phyloP scores from a whole-genome alignment of 2,797 vertebrate genomes.

The Epinephelus awoara region DNA sequence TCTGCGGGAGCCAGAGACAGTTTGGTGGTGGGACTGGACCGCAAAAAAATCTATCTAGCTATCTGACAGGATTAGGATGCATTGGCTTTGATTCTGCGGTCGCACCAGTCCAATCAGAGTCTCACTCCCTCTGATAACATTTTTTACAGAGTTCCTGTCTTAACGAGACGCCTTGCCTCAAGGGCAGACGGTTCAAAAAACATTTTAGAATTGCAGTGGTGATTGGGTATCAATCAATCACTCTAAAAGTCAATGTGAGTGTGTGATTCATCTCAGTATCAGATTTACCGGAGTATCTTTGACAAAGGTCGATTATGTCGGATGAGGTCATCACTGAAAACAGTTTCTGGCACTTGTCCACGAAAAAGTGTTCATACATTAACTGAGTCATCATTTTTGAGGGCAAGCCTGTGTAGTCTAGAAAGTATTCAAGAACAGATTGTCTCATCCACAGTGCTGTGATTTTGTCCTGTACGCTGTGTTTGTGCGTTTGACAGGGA shows the following conservation, averaged over 20 bases:
- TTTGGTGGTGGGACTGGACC: conserved; percentile 19
- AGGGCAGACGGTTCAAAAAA: conserved; percentile 14
- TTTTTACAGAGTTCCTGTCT: not conserved
- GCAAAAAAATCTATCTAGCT: conserved; percentile 17
- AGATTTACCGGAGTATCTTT: conserved; percentile 30
- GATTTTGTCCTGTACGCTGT: conserved; percentile 23
- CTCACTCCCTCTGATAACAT: not conserved
- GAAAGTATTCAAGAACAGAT: conserved; percentile 31
- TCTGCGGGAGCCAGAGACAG: conserved; percentile 57
- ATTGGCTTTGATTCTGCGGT: not conserved
- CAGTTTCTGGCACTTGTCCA: not conserved
- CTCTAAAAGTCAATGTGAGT: conserved; percentile 2
- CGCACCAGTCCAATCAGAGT: not conserved
- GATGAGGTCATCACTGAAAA: conserved; percentile 58
- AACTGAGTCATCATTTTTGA: conserved; percentile 30
- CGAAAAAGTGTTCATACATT: conserved; percentile 37
- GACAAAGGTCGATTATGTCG: conserved; percentile 51
- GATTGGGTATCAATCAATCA: conserved; percentile 57
- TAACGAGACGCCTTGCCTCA: conserved; percentile 10
- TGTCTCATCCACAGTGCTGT: not conserved
- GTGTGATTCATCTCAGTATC: conserved; percentile 52
- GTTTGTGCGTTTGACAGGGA: conserved; percentile 41
- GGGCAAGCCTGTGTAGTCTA: not conserved
- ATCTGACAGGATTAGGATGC: conserved; percentile 41
- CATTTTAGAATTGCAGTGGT: not conserved